These are phyloP conservation scores for Stictonetta naevosa DNA, from an alignment of 2,113 vertebrate genomes.

Conservation along the genomic window DNA sequence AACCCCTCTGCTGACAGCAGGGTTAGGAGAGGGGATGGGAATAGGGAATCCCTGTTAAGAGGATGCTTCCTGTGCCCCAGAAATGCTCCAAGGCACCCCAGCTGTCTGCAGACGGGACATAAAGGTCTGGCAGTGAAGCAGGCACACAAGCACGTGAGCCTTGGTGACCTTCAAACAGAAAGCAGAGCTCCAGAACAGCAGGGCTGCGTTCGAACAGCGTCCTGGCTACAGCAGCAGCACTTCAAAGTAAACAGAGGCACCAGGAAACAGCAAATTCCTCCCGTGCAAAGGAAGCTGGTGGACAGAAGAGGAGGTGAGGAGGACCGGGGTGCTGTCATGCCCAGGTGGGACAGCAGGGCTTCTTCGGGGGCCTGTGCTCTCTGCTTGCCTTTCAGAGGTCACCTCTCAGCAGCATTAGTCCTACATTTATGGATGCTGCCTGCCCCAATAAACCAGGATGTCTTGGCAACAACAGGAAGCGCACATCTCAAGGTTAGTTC, in stretches of 20 bases:
- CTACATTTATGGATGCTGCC: not conserved
- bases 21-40: not conserved
- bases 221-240: not conserved
- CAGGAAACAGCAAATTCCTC: not conserved
- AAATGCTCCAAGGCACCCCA: not conserved
- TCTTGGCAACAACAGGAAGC: not conserved
- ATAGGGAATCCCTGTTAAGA: no score
- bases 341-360: not conserved
- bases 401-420: not conserved
- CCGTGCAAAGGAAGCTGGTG: not conserved
- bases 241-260: not conserved
- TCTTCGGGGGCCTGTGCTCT: not conserved
- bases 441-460: not conserved
- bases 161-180: not conserved
- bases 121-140: not conserved
- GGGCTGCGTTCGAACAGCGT: not conserved
- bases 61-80: not conserved
- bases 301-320: not conserved
- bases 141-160: fast-evolving
- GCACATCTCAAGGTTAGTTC: fast-evolving
- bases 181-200: not conserved
- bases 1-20: not conserved
- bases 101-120: not conserved
- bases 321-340: not conserved
- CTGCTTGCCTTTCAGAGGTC: not conserved